Evolutionary conservation across 1,140 invertebrate species (phyloP).

Genomic region (Scaptomyza montana): DNA sequence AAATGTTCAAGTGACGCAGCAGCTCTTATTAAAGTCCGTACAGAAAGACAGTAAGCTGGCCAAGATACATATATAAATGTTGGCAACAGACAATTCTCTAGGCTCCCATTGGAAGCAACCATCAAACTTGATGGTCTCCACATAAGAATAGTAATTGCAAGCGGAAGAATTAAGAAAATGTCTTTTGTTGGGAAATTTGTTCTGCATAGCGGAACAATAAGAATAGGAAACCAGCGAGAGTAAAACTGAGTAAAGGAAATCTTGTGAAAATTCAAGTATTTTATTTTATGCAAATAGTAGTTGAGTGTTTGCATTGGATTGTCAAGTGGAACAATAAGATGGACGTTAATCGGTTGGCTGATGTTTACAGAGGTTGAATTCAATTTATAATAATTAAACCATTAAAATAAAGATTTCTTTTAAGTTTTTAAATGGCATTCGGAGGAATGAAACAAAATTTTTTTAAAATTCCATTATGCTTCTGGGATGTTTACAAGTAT

Average conservation of each 20-base stretch:
- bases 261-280: conserved; percentile 7
- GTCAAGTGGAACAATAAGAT: neutral
- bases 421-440: too few species aligned
- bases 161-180: conserved; percentile 45
- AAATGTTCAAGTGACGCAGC: conserved; percentile 8
- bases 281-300: conserved; percentile 13
- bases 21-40: conserved; percentile 43
- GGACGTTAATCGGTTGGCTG: neutral
- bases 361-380: neutral
- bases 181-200: conserved; percentile 29
- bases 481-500: too few species aligned
- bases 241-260: neutral
- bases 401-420: too few species aligned
- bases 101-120: conserved; percentile 22
- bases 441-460: too few species aligned
- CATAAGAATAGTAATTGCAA: conserved; percentile 44
- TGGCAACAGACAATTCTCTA: conserved; percentile 16
- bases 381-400: neutral
- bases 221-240: neutral
- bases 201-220: conserved; percentile 4
- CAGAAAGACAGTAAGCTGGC: conserved; percentile 6
- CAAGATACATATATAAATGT: conserved; percentile 4
- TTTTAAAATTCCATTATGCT: too few species aligned
- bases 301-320: conserved; percentile 5
- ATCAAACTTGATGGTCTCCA: conserved; percentile 48